Evolutionary conservation across 2,113 vertebrate genomes (phyloP).

Genomic region (Pristiophorus japonicus): DNA sequence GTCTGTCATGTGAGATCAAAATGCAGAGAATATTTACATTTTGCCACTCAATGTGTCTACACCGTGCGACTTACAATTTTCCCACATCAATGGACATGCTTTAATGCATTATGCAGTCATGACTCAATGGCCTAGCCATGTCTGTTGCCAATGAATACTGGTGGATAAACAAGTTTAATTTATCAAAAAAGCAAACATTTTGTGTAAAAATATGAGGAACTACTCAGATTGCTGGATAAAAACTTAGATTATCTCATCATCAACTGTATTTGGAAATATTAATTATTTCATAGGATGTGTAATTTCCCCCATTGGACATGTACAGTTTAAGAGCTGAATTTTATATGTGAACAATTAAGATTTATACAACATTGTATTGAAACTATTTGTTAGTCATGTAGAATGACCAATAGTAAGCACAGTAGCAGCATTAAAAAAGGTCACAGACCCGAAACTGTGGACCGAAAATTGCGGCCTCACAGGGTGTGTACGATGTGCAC

Average conservation of each 20-base stretch:
- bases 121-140: conserved; percentile 45
- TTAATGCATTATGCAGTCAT: conserved; percentile 60
- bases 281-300: not conserved
- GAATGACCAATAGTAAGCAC: not conserved
- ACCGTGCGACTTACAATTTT: conserved; percentile 56
- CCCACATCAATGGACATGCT: conserved; percentile 65
- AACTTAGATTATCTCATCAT: not conserved
- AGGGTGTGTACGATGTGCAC: too few species aligned
- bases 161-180: conserved; percentile 28
- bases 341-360: not conserved
- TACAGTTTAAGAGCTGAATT: conserved; percentile 25
- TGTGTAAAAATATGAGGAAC: conserved; percentile 9
- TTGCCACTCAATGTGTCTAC: conserved; percentile 61
- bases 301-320: not conserved
- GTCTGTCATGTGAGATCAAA: conserved; percentile 67
- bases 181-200: conserved; percentile 5
- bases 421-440: not conserved
- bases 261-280: not conserved
- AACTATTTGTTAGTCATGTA: not conserved
- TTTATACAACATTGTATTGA: not conserved
- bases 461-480: too few species aligned
- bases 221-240: not conserved
- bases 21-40: conserved; percentile 58
- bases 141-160: conserved; percentile 31
- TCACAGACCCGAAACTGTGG: too few species aligned